Percentiles rank a stretch among this genome's conserved stretches.
phyloP scores from a whole-genome alignment of 1,140 invertebrate species.

The Seison nebaliae region DNA sequence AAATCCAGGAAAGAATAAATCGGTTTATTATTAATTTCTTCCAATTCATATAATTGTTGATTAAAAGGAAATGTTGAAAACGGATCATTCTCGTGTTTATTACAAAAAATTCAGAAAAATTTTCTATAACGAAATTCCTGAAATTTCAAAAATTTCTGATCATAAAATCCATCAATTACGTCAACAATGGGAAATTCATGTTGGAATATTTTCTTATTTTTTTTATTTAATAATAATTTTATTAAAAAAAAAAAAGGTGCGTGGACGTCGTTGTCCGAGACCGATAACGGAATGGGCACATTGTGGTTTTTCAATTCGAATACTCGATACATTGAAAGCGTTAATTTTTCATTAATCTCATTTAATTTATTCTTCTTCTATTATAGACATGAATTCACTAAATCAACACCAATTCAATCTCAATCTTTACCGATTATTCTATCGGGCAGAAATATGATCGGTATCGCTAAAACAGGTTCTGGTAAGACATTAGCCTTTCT shows the following conservation, averaged over 20 bases:
- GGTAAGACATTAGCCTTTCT: slow-evolving; percentile 95
- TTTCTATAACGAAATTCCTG: slow-evolving; percentile 80
- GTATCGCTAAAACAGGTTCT: slow-evolving; percentile 93
- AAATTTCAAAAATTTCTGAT: slow-evolving; percentile 58
- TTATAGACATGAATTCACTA: slow-evolving; percentile 51
- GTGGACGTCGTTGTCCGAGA: slow-evolving; percentile 57
- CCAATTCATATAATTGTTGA: background rate
- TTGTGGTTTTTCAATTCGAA: slow-evolving; percentile 81
- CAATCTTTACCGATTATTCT: slow-evolving; percentile 97
- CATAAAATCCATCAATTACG: slow-evolving; percentile 48
- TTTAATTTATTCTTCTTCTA: slow-evolving; percentile 9
- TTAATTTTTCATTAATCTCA: slow-evolving; percentile 15
- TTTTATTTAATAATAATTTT: slow-evolving; percentile 5
- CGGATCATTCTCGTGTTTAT: slow-evolving; percentile 32
- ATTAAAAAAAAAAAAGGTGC: slow-evolving; percentile 36
- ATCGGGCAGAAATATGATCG: slow-evolving; percentile 78
- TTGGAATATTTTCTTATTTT: slow-evolving; percentile 37
- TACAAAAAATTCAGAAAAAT: slow-evolving; percentile 71
- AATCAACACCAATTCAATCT: slow-evolving; percentile 90
- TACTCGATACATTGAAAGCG: slow-evolving; percentile 71
- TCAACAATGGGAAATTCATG: slow-evolving; percentile 6
- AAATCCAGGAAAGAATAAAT: background rate
- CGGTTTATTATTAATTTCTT: background rate
- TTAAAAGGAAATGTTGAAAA: slow-evolving; percentile 28
- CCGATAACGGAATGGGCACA: slow-evolving; percentile 92